phyloP scores from a whole-genome alignment of 2,113 vertebrate genomes.

The Lepus americanus region DNA sequence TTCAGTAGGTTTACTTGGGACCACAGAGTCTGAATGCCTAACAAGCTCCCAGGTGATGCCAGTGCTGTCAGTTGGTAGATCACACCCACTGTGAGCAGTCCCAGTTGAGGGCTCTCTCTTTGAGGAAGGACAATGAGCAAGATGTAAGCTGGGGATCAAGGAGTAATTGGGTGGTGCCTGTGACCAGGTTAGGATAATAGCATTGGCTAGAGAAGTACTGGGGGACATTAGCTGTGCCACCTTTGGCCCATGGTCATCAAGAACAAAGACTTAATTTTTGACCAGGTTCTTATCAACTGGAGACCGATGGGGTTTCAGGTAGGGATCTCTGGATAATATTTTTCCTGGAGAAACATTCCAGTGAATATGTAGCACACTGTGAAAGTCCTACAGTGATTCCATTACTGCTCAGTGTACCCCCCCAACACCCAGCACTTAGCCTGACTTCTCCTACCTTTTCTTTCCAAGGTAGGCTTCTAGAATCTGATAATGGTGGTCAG shows the following conservation, averaged over 20 bases:
- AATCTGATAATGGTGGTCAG: not conserved
- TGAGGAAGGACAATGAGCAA: not conserved
- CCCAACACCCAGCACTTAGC: not conserved
- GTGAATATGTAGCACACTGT: not conserved
- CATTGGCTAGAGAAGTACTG: fast-evolving
- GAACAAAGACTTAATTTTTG: constrained; percentile 3
- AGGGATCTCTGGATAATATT: not conserved
- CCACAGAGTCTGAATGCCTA: not conserved
- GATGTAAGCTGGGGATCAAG: not conserved
- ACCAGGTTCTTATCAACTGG: not conserved
- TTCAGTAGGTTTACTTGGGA: not conserved
- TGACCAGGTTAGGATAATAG: not conserved
- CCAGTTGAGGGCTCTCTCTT: not conserved
- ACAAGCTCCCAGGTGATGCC: not conserved
- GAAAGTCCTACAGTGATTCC: not conserved
- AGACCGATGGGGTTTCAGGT: not conserved
- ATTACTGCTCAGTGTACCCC: not conserved
- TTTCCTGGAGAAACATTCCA: constrained; percentile 23
- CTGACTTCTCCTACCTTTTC: not conserved
- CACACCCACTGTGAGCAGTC: not conserved
- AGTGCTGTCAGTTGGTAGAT: not conserved
- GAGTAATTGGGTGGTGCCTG: no score
- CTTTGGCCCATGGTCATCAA: not conserved
- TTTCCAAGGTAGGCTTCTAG: not conserved
- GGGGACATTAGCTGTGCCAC: not conserved